Base-by-base conservation (phyloP, 2,113 vertebrate species). In the Catagonus wagneri region DNA sequence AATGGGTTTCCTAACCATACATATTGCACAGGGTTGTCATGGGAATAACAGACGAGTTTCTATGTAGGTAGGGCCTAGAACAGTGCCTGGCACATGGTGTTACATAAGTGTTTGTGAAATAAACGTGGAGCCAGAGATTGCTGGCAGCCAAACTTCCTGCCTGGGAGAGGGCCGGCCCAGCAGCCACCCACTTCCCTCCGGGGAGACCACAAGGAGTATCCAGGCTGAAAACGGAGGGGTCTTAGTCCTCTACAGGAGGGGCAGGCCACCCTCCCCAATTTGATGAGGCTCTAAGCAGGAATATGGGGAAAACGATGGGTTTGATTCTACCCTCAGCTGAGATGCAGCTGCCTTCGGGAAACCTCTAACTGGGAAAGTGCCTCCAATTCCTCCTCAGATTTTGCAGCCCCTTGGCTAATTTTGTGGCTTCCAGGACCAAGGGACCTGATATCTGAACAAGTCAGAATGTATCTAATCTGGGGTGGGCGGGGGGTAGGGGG, bases 101-200 rank as follows among this genome's bases (percentile, higher is more conserved):
- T 83, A 54, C 50, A 66, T 89, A 89, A 92, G 69, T 93, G 44
- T 93, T 93, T 95, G 32, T 80, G 83, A 94, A 86, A 66, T 90
- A 81, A 90, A 68, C 58, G 22, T 89, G n/a, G 25, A 74, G 39
- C 32, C 8, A 23, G 50, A 89, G 25, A 89, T 69, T 34, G 5
- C 44, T 92, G 63, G 20, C 27, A 93, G 65, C 14, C n/a, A 61
- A 72, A 68, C 29, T 83, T 90, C 36, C 61, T 72, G n/a, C n/a
- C 68, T 56, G 15, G 56, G 66, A 93, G 60, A 89, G 29, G 8
- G 66, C 68, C 50, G 93, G 39, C 50, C 56, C 80, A 76, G 17
- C 44, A 93, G 56, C 39, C 66, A 68, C 7, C 11, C 39, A 52
- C 9, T 93, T 88, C 25, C 63, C 6, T 79, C 56, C 68, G 56